Base-by-base conservation (phyloP, 2,888 invertebrate genomes). In the Diogma glabrata region DNA sequence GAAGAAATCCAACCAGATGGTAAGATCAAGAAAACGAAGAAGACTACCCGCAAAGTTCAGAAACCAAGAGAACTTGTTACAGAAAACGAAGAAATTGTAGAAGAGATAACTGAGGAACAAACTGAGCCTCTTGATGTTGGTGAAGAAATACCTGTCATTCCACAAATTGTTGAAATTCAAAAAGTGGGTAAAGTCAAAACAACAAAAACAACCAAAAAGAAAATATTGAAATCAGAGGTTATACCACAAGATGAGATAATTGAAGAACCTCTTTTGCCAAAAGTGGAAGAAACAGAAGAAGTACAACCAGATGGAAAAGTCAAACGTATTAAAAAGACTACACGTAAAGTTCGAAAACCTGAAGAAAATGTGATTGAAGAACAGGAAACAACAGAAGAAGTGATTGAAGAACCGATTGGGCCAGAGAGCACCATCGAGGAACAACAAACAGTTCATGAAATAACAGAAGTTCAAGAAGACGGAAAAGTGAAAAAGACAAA, bases 351-450 rank as follows among this genome's bases (percentile, higher is more conserved):
- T 23, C 20, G 43, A 22, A 43, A 43, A 43, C 43, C 43, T 22
- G 23, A 43, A 43, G 43, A 43, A n/a, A 43, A 43, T n/a, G 43
- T 43, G 5, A n/a, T 64, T 1, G 67, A 67, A 47, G 66, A 71
- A 43, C 20, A 20, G 22, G 43, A 43, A 43, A 43, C 23, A 20
- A 67, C 67, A 20, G 65, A 70, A 48, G 67, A 70, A 56, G 67
- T 71, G 55, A 63, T 68, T 2, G 60, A 64, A 0, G 67, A 70
- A 54, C 70, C 20, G 23, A 20, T 23, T 8, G 43, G 72, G 57
- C 56, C 20, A 43, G 43, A 43, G 9, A 23, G 23, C n/a, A 53
- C 56, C 6, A 64, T 67, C 43, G 43, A 43, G 16, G 43, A 43
- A 22, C 20, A 43, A 43, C 43, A 20, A 43, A 43, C 43, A 7